These are phyloP conservation scores for Kryptolebias marmoratus DNA, from an alignment of 2,113 vertebrate species.

Conservation along the genomic window DNA sequence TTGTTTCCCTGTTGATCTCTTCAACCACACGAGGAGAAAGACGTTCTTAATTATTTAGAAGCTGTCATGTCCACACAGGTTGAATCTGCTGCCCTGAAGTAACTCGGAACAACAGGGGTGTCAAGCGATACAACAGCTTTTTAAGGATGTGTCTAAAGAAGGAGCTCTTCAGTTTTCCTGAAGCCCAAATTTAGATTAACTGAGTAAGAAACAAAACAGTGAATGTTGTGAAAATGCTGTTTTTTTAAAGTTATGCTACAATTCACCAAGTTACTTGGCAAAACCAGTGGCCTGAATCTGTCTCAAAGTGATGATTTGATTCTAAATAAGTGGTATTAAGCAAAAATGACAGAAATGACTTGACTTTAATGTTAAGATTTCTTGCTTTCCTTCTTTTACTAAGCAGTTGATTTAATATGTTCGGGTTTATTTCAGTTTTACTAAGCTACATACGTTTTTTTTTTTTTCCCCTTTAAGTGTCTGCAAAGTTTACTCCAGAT, in stretches of 20 bases:
- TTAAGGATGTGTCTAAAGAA: constrained; percentile 13
- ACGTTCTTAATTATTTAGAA: constrained; percentile 57
- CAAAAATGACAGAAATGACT: not conserved
- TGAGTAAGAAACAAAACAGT: too few relatives aligned
- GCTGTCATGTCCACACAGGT: constrained; percentile 28
- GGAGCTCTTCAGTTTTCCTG: too few relatives aligned
- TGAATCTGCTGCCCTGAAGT: constrained; percentile 34
- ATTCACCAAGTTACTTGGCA: not conserved
- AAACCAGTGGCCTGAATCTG: not conserved
- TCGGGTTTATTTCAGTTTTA: not conserved
- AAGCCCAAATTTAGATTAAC: too few relatives aligned
- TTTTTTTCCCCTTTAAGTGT: too few relatives aligned
- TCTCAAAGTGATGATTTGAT: too few relatives aligned
- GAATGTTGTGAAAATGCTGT: too few relatives aligned
- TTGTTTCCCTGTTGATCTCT: constrained; percentile 15
- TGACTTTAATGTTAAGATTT: too few relatives aligned
- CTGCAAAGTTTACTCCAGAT: not conserved
- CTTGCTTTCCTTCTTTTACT: too few relatives aligned
- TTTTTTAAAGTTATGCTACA: too few relatives aligned
- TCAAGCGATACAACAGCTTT: constrained; percentile 59
- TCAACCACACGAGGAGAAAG: constrained; percentile 13
- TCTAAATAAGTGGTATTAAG: not conserved
- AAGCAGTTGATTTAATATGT: not conserved
- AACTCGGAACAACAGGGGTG: constrained; percentile 55
- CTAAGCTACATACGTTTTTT: too few relatives aligned